A percentile compares a stretch with the other conserved stretches of the same genome.
phyloP scores from a whole-genome alignment of 2,113 vertebrate species.

The Sturnus vulgaris region DNA sequence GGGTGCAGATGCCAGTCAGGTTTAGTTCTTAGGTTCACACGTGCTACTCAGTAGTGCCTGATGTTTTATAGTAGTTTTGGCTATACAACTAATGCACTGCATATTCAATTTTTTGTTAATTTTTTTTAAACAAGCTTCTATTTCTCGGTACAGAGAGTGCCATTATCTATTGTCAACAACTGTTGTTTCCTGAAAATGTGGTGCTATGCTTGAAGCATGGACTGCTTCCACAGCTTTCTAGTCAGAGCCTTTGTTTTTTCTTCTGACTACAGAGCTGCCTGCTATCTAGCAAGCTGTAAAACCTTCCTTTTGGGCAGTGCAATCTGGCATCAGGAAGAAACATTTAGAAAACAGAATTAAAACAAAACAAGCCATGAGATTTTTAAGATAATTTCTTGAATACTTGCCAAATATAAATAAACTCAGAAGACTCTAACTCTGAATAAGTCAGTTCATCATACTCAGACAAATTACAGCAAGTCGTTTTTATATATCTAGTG shows the following conservation, averaged over 20 bases:
- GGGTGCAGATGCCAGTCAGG: background rate
- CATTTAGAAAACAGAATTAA: background rate
- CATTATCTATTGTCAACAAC: background rate
- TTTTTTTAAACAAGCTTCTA: background rate
- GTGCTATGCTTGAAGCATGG: background rate
- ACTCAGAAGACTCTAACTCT: background rate
- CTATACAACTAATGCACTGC: background rate
- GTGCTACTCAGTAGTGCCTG: background rate
- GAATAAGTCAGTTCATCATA: background rate
- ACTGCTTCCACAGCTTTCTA: background rate
- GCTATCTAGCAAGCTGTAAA: background rate
- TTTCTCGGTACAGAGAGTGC: background rate
- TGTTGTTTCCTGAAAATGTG: background rate
- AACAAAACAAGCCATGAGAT: background rate
- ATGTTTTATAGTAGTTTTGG: background rate
- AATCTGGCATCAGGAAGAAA: background rate
- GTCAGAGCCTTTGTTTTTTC: background rate
- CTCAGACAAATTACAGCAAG: background rate
- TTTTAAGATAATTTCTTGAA: background rate
- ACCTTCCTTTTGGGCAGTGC: background rate
- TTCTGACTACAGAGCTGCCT: background rate
- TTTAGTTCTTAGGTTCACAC: fast-evolving
- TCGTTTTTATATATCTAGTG: background rate
- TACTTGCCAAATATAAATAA: background rate
- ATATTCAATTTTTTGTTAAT: background rate